Conservation (phyloP, 2,888 invertebrate genomes). For the Dascillus cervinus region DNA sequence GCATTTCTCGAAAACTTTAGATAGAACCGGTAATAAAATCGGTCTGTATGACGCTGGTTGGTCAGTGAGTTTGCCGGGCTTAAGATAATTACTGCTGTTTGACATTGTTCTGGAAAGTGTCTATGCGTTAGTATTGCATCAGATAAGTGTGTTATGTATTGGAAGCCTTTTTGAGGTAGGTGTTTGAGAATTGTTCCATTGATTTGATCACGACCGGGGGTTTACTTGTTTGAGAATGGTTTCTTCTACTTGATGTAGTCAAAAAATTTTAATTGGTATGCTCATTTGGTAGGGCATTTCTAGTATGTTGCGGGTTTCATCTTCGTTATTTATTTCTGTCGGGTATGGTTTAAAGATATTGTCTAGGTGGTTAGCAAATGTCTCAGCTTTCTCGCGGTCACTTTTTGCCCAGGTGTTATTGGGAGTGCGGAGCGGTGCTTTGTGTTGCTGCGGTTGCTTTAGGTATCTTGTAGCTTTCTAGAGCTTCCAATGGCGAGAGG, state of each 20-base stretch:
- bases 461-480: slow-evolving; percentile 12
- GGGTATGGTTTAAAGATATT: slow-evolving; percentile 11
- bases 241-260: slow-evolving; percentile 4
- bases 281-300: slow-evolving; percentile 4
- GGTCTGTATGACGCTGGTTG: too few relatives aligned
- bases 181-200: too few relatives aligned
- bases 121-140: slow-evolving; percentile 17
- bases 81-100: too few relatives aligned
- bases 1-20: too few relatives aligned
- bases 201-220: too few relatives aligned
- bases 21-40: too few relatives aligned
- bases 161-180: too few relatives aligned
- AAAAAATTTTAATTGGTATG: slow-evolving; percentile 4
- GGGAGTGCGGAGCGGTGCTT: slow-evolving; percentile 7
- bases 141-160: too few relatives aligned
- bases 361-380: slow-evolving; percentile 5
- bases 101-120: slow-evolving; percentile 13
- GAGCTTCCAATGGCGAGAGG: slow-evolving; percentile 2
- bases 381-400: slow-evolving; percentile 18
- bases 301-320: slow-evolving; percentile 4
- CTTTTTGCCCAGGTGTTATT: slow-evolving; percentile 8
- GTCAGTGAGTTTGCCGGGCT: too few relatives aligned
- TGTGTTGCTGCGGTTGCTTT: slow-evolving; percentile 5
- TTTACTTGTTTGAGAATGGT: slow-evolving; percentile 5
- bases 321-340: slow-evolving; percentile 4